Evolutionary conservation across 2,888 invertebrate genomes (phyloP).

Genomic region (Orthosia gracilis): DNA sequence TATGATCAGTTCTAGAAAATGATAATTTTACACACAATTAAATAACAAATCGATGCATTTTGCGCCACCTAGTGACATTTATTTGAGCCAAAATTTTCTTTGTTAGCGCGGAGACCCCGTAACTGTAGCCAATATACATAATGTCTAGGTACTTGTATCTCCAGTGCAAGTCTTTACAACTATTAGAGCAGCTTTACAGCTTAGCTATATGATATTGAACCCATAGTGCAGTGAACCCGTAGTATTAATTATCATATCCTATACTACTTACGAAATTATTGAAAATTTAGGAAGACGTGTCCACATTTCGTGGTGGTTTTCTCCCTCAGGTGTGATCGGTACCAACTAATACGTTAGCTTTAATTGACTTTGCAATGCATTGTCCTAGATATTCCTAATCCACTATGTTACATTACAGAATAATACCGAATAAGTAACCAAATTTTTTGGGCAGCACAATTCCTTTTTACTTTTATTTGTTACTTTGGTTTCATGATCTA

Average conservation of each 20-base stretch:
- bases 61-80: too few species aligned
- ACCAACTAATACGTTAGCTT: constrained; percentile 30
- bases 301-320: neutral
- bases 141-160: too few species aligned
- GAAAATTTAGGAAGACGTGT: constrained; percentile 11
- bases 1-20: too few species aligned
- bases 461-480: neutral
- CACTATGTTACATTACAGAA: neutral
- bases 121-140: too few species aligned
- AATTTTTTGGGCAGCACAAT: neutral
- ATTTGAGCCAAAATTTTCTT: too few species aligned
- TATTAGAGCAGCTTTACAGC: too few species aligned
- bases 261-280: neutral
- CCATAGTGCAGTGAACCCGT: too few species aligned
- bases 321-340: constrained; percentile 42
- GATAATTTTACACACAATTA: too few species aligned
- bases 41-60: too few species aligned
- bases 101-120: too few species aligned
- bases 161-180: too few species aligned
- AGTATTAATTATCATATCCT: neutral
- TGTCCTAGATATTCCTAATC: neutral
- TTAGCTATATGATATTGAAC: too few species aligned
- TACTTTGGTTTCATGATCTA: neutral
- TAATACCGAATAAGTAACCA: neutral
- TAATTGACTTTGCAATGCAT: constrained; percentile 27